Percentiles rank a stretch among this genome's conserved stretches.
Conservation (phyloP, 2,888 invertebrate genomes). For the Caradrina clavipalpis region DNA sequence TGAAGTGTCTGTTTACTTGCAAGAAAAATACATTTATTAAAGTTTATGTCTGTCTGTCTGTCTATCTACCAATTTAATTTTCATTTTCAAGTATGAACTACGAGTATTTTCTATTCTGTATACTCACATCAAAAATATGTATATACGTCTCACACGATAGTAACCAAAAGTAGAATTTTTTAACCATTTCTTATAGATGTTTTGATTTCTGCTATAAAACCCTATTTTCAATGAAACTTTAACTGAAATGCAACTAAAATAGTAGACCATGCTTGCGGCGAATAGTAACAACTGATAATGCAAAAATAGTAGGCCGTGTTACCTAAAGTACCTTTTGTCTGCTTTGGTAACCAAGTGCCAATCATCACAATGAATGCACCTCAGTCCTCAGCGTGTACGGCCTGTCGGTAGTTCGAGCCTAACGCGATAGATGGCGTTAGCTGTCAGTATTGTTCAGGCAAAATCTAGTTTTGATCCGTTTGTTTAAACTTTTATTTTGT, state of each 20-base stretch:
- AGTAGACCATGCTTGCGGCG: too few species aligned
- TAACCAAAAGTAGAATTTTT: background rate
- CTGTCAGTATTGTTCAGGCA: conserved; percentile 7
- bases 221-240: too few species aligned
- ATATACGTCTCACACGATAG: background rate
- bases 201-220: too few species aligned
- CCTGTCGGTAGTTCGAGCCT: conserved; percentile 30
- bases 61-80: too few species aligned
- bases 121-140: background rate
- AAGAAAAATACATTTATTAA: too few species aligned
- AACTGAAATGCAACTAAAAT: too few species aligned
- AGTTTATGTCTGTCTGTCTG: too few species aligned
- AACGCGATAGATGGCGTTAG: conserved; percentile 46
- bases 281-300: too few species aligned
- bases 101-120: too few species aligned
- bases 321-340: conserved; percentile 10
- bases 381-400: conserved; percentile 9
- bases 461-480: conserved; percentile 5
- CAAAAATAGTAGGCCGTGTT: background rate
- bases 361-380: conserved; percentile 26
- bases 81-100: too few species aligned
- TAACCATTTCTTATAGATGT: too few species aligned
- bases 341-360: conserved; percentile 28
- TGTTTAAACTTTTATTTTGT: background rate
- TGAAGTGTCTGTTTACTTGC: too few species aligned